Base-by-base conservation (phyloP, 2,888 invertebrate species). In the Hololepta plana region DNA sequence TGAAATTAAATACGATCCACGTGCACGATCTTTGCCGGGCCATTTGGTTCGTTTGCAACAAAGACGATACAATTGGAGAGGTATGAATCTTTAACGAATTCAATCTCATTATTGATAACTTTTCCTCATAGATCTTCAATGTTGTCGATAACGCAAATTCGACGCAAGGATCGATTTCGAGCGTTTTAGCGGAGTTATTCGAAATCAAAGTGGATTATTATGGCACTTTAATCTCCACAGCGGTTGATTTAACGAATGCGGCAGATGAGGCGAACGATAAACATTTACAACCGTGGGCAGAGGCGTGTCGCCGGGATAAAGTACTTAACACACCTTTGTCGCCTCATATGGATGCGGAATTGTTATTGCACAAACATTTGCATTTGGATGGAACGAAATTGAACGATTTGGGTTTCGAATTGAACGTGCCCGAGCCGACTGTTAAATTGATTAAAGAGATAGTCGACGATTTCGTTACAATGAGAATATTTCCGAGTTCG, bases 181-280 rank as follows among this genome's bases (percentile, higher is more conserved):
- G 72, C 35, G 59, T 85, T 26, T 64, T 91, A 8, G 69, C 79
- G 0, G 75, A 82, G 34, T 67, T 91, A 38, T 90, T 87, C 49
- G 66, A 72, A 43, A 80, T 91, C 35, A 75, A 80, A 43, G 75
- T 82, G 27, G 85, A 85, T 46, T 91, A 85, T 48, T 79, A 81
- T 53, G 88, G 88, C 9, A 72, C 73, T 12, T 62, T 81, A 5
- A 62, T 85, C 36, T 84, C 87, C 12, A 74, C 74, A 21, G 48
- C 88, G 34, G 80, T 84, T 9, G 85, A 87, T 56, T 70, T 85
- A 56, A 65, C 65, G 2, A 67, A 69, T 5, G 74, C 84, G 4
- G 77, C 84, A 0, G 85, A 87, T 40, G 87, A 90, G 44, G 84
- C 85, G 1, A 91, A 91, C 51, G 90, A 91, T 54, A 88, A 88